A percentile compares a stretch with the other conserved stretches of the same genome.
phyloP scores from a whole-genome alignment of 2,888 invertebrate genomes.

The Creontiades dilutus region DNA sequence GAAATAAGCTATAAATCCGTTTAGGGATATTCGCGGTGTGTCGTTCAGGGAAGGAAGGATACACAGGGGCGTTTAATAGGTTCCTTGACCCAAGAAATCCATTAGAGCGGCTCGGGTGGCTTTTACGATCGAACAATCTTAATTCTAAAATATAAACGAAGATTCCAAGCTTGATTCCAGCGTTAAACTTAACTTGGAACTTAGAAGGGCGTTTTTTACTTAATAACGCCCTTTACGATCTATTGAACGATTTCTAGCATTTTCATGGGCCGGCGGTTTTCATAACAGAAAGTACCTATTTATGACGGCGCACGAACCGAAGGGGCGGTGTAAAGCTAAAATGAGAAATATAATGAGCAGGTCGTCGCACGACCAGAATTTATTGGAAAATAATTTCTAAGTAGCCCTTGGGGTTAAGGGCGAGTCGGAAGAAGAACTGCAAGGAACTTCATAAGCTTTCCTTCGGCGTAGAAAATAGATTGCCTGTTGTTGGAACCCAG shows the following conservation, averaged over 20 bases:
- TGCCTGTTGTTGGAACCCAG: too few relatives aligned
- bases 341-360: neutral
- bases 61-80: conserved; percentile 29
- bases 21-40: neutral
- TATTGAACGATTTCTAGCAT: neutral
- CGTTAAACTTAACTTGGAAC: neutral
- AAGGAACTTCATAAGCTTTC: too few relatives aligned
- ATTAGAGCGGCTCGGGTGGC: neutral
- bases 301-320: neutral
- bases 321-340: neutral
- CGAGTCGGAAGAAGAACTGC: too few relatives aligned
- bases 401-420: too few relatives aligned
- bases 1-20: conserved; percentile 30
- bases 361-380: neutral
- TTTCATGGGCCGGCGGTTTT: neutral
- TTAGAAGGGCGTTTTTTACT: neutral
- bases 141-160: neutral
- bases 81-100: conserved; percentile 34
- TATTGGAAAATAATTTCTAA: neutral
- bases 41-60: neutral
- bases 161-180: neutral
- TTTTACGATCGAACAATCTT: conserved; percentile 2
- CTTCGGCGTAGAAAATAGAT: too few relatives aligned
- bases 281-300: neutral
- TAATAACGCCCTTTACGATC: neutral